These are phyloP conservation scores for Puma concolor DNA, from an alignment of 2,113 vertebrate species.

Conservation along the genomic window DNA sequence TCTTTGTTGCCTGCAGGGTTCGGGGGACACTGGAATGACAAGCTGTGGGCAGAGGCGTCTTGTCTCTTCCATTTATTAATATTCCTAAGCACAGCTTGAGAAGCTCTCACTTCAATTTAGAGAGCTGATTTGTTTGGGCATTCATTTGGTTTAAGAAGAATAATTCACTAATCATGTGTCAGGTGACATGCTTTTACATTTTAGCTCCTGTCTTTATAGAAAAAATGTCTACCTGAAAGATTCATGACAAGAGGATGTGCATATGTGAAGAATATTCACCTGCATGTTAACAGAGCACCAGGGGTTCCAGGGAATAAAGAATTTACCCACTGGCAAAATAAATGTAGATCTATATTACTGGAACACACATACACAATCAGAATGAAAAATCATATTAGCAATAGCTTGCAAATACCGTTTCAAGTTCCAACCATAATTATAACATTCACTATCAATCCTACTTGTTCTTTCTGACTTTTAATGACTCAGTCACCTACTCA, in stretches of 20 bases:
- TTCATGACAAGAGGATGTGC: background rate
- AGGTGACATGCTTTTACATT: slow-evolving; percentile 58
- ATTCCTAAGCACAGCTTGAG: slow-evolving; percentile 59
- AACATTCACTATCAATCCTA: background rate
- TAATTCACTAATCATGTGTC: slow-evolving; percentile 56
- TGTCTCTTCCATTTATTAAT: slow-evolving; percentile 53
- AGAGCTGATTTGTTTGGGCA: slow-evolving; percentile 66
- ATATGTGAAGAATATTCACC: slow-evolving; percentile 6
- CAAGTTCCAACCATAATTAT: background rate
- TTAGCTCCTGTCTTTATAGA: slow-evolving; percentile 57
- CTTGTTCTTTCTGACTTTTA: slow-evolving; percentile 38
- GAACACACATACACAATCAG: background rate
- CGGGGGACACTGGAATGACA: background rate
- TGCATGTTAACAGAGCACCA: background rate
- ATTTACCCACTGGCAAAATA: background rate
- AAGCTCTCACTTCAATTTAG: slow-evolving; percentile 43
- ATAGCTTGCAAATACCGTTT: background rate
- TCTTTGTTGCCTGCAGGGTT: background rate
- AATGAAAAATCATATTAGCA: background rate
- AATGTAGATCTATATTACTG: background rate
- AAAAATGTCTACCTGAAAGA: slow-evolving; percentile 50
- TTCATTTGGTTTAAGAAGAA: slow-evolving; percentile 69
- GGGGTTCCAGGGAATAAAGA: background rate
- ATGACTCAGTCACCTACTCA: background rate
- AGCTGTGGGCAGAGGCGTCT: slow-evolving; percentile 4